Percentiles rank a stretch among this genome's conserved stretches.
These are phyloP conservation scores for Hymenochirus boettgeri DNA, from an alignment of 2,113 vertebrate genomes.

Conservation along the genomic window DNA sequence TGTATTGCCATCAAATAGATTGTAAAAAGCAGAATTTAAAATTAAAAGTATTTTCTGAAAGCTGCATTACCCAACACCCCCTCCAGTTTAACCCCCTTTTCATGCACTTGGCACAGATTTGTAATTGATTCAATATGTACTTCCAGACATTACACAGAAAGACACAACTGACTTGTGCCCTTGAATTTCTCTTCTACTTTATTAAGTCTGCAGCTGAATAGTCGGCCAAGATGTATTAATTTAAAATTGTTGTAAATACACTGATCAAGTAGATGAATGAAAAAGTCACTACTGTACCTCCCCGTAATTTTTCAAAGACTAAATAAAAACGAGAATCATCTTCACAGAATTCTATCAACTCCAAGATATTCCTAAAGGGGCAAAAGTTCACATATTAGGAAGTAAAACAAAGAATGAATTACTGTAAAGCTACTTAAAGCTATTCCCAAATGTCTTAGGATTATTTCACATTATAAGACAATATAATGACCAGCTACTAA, in stretches of 20 bases:
- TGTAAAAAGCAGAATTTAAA: no score
- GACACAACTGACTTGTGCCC: neutral
- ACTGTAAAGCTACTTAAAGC: neutral
- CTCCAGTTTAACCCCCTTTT: no score
- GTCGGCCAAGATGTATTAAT: neutral
- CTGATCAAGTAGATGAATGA: neutral
- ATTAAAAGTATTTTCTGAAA: no score
- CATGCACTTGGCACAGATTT: no score
- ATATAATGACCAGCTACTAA: no score
- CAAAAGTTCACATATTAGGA: constrained; percentile 39
- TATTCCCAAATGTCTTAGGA: no score
- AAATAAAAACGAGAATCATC: constrained; percentile 88
- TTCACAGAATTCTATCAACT: constrained; percentile 94
- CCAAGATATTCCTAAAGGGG: constrained; percentile 85
- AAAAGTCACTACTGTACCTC: constrained; percentile 66
- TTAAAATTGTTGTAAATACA: neutral
- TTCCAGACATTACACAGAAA: neutral
- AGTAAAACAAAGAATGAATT: neutral
- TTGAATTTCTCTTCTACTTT: neutral
- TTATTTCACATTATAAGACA: no score
- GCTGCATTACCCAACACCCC: no score
- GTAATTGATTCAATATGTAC: neutral
- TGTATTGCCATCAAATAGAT: no score
- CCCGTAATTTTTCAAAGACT: constrained; percentile 94
- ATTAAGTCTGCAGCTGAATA: neutral